Base-by-base conservation (phyloP, 2,797 vertebrate species). In the Euphonia xanthogaster region DNA sequence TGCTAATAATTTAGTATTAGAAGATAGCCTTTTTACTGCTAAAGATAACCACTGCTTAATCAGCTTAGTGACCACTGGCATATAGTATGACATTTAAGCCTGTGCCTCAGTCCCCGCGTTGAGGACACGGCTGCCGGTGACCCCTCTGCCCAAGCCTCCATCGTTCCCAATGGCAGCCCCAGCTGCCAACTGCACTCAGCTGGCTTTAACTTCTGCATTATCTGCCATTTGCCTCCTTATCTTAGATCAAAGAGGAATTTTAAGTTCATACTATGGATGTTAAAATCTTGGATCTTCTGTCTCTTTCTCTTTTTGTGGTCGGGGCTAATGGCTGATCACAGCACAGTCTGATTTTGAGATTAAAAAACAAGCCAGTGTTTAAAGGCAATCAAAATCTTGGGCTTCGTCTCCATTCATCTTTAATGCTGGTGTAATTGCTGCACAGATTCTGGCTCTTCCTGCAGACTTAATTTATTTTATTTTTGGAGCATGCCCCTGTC, bases 11-110 rank as follows among this genome's bases (percentile, higher is more conserved):
- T 95, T 94, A 95, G 92, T 94, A 95, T 97, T 97, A 96, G 80
- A 93, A 96, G 96, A 96, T 94, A 94, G 96, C 88, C 91, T 86
- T 97, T 96, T 96, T 96, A 95, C 87, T 95, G 94, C 95, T 95
- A 70, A 95, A 94, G 96, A 96, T 96, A 97, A 96, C 96, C 71
- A 84, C 87, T 90, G 90, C 86, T 89, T 97, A 96, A 97, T 97
- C 96, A 96, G 93, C 94, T 97, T 95, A 97, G 96, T 96, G 95
- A 89, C 97, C 94, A 96, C 83, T 95, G 94, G 90, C 94, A 86
- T 90, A 92, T 21, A 77, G 73, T 58, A 35, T 96, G 94, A 96
- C 91, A 95, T 96, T 97, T 94, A 87, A 95, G 89, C 85, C 92
- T 61, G 78, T 80, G 89, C 85, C 79, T 94, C 39, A 5, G 63